Evolutionary conservation across 1,140 invertebrate genomes (phyloP).

Genomic region (Trachymyrmex cornetzi): DNA sequence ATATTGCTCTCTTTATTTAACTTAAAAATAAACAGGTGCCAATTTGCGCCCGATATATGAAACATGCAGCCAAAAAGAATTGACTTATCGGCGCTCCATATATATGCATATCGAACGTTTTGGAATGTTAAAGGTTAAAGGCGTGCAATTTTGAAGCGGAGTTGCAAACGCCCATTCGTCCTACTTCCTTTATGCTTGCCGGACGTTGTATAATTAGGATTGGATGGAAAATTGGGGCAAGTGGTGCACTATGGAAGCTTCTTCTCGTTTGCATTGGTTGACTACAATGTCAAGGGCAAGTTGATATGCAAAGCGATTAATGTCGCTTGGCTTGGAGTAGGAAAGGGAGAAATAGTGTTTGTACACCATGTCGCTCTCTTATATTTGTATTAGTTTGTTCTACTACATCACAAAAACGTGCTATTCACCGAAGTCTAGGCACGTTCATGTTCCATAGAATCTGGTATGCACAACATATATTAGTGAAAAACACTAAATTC

Average conservation of each 20-base stretch:
- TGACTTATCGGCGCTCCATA: conserved; percentile 30
- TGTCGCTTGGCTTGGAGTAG: neutral
- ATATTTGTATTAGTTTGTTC: conserved; percentile 27
- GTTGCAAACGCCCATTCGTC: conserved; percentile 25
- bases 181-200: conserved; percentile 48
- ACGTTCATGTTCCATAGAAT: neutral
- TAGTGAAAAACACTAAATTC: conserved; percentile 21
- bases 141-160: conserved; percentile 35
- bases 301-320: conserved; percentile 47
- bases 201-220: conserved; percentile 58
- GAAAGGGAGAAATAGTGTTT: neutral
- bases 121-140: conserved; percentile 56
- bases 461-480: neutral
- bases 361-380: neutral
- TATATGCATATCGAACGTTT: conserved; percentile 38
- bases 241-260: conserved; percentile 3
- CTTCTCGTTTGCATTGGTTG: conserved; percentile 7
- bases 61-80: conserved; percentile 25
- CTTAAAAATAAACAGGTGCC: conserved; percentile 51
- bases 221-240: conserved; percentile 52
- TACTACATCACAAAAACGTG: neutral
- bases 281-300: conserved; percentile 51
- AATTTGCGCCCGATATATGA: conserved; percentile 23
- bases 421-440: neutral
- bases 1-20: conserved; percentile 44